Evolutionary conservation across 2,888 invertebrate genomes (phyloP), one percentile per base, ranked within the genome.

Genomic region (Yponomeuta malinellus): DNA sequence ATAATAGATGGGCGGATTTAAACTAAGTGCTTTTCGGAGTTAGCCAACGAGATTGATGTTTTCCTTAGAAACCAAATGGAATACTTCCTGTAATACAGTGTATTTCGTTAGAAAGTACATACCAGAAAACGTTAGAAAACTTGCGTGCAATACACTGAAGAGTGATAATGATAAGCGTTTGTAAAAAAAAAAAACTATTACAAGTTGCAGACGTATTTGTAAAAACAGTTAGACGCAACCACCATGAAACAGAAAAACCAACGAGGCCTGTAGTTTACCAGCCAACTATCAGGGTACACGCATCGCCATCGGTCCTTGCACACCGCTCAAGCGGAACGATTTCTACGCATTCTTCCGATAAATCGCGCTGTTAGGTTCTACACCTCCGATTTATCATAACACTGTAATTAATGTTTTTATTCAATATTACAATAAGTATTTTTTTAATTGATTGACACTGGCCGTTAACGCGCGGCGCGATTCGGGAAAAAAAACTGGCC

Each of bases 261-360:
- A 78, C 78, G 83, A 82, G 82, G 87, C 85, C 84, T 89, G 85
- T 86, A 88, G 86, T 83, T 59, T 78, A 67, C 52, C n/a, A 59
- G 23, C 65, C 64, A 68, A 43, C 43, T 43, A 43, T 43, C 43
- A 43, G 43, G 10, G 31, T 59, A 59, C 68, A 68, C 48, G 63
- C 63, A 63, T 81, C 83, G 85, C 82, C 85, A 86, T 79, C 79
- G 81, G 79, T 85, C 83, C 83, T 83, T 81, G 76, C 78, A 77
- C 74, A 78, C 76, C 80, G 78, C 76, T 88, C 83, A 80, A 79
- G 87, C 85, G 84, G 76, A 82, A 82, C 86, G 81, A 87, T 88
- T 86, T 87, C 86, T 85, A 85, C 81, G 81, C 87, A 85, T 85
- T 82, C 83, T 81, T 77, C 72, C 76, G 74, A 81, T 78, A 81